These are phyloP conservation scores for Sinocyclocheilus maitianheensis DNA, from an alignment of 2,113 vertebrate genomes.

Conservation along the genomic window DNA sequence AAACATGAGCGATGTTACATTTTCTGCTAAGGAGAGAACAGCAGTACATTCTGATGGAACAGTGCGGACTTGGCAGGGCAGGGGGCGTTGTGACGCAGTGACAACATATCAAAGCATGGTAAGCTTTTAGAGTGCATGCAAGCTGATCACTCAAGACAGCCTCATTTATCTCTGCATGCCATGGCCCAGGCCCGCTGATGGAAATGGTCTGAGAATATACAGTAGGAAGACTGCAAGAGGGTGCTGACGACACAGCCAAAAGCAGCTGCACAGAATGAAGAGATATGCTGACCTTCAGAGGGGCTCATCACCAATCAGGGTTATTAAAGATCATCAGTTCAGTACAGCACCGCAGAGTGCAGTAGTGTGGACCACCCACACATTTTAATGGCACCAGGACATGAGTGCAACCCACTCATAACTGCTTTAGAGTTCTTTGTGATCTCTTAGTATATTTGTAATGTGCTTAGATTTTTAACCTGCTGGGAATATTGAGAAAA, in stretches of 20 bases:
- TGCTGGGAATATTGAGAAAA: not conserved
- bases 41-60: not conserved
- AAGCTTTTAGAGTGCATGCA: conserved; percentile 7
- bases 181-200: not conserved
- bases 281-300: conserved; percentile 1
- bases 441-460: not conserved
- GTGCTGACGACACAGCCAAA: conserved; percentile 7
- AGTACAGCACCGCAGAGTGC: not conserved
- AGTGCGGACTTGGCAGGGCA: conserved; percentile 1
- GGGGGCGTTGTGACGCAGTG: conserved; percentile 11
- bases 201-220: conserved; percentile 9
- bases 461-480: not conserved
- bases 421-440: conserved; percentile 4
- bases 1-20: not conserved
- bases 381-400: not conserved
- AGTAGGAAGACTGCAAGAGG: conserved; percentile 10
- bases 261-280: not conserved
- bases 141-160: conserved; percentile 22
- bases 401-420: not conserved
- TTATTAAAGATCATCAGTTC: conserved; percentile 22
- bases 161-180: conserved; percentile 28
- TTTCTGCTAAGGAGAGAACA: not conserved
- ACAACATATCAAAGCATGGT: conserved; percentile 27
- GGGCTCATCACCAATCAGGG: conserved; percentile 26
- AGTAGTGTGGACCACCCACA: not conserved